Evolutionary conservation across 2,113 vertebrate genomes (phyloP), one percentile per base, ranked within the genome.

Genomic region (Taurulus bubalis): DNA sequence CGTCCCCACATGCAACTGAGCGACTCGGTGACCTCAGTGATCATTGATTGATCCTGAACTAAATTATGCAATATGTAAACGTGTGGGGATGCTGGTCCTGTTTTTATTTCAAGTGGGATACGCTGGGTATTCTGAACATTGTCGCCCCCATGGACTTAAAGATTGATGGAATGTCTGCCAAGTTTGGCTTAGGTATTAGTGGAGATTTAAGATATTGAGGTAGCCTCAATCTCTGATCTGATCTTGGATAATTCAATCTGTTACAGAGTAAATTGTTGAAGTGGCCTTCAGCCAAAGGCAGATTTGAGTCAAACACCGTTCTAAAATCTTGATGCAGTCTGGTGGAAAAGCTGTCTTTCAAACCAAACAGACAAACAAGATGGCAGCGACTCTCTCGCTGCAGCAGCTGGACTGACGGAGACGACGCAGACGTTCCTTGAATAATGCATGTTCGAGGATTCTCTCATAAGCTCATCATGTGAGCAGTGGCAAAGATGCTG

Each of bases 231-330:
- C 71, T 85, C 34, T 85, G n/a, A 49, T 89, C 38, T 82, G 51
- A 87, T 79, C 36, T 76, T 77, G 16, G 71, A 79, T 85, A 75
- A 87, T 82, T 84, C 45, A 58, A 56, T 86, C 62, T 65, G 28
- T 79, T 59, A 53, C 49, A 71, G 40, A 85, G 20, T 53, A 56
- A 67, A 63, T 51, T 75, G 81, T 72, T 69, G 34, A 64, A 47
- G 56, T 69, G 65, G 71, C 72, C 28, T 42, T 36, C 22, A 16
- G 80, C 51, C 42, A 79, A 60, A 67, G 62, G 22, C 26, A 56
- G 58, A 79, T 79, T 76, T 73, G 38, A 59, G 34, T 24, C 68
- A 30, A 9, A 49, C 77, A 73, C 4, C 36, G 30, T 56, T 34
- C 68, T 47, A 47, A 69, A 84, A 72, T 68, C 28, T 72, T 62